Percentiles rank a stretch among this genome's conserved stretches.
Evolutionary conservation across 2,113 vertebrate genomes (phyloP).

Genomic region (Butorides virescens): DNA sequence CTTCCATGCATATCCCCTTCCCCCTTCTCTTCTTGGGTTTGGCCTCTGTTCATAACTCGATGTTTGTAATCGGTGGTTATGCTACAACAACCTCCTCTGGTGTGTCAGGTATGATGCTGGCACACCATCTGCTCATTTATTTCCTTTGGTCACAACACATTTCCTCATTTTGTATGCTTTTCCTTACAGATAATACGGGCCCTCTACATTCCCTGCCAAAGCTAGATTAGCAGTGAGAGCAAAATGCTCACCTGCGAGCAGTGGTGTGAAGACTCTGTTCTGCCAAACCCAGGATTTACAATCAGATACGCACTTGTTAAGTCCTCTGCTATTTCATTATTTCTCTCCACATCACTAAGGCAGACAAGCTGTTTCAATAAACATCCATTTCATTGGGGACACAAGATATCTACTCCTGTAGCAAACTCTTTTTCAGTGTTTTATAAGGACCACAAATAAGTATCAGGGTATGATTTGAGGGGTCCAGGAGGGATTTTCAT

Average conservation of each 20-base stretch:
- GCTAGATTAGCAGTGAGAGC: not conserved
- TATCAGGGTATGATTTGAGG: not conserved
- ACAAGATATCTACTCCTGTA: not conserved
- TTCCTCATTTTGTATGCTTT: not conserved
- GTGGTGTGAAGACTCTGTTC: not conserved
- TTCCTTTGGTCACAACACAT: slow-evolving; percentile 18
- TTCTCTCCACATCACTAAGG: not conserved
- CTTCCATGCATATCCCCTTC: not conserved
- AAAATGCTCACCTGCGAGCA: not conserved
- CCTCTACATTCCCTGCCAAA: not conserved
- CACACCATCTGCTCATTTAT: slow-evolving; percentile 50
- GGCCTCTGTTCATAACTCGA: not conserved
- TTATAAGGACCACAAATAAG: not conserved
- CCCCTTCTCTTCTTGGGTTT: not conserved
- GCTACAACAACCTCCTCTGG: slow-evolving; percentile 16
- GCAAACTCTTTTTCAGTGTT: not conserved
- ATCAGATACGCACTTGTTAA: not conserved
- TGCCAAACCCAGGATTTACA: not conserved
- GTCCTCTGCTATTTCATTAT: not conserved
- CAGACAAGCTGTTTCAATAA: slow-evolving; percentile 8
- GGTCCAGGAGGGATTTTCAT: not conserved
- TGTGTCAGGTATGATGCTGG: slow-evolving; percentile 36
- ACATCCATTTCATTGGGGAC: not conserved
- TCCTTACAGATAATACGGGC: not conserved
- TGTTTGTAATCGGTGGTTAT: not conserved